phyloP scores from a whole-genome alignment of 1,140 invertebrate genomes.

The Andrena cerasifolii region DNA sequence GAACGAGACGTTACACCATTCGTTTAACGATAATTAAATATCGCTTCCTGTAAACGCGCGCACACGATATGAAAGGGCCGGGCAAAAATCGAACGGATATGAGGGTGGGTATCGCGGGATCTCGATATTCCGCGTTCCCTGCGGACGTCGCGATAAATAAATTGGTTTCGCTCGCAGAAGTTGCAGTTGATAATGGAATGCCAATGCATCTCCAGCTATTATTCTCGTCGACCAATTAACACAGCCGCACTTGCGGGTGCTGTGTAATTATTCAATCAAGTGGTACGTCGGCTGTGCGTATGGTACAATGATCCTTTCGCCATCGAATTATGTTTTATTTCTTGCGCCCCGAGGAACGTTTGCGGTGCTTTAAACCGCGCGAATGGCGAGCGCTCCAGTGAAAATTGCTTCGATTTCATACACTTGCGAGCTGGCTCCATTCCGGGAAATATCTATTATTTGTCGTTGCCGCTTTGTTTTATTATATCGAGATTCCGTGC shows the following conservation, averaged over 20 bases:
- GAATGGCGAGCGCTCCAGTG: background rate
- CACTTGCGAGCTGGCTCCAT: background rate
- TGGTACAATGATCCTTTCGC: slow-evolving; percentile 9
- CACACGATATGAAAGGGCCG: background rate
- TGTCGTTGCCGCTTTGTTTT: background rate
- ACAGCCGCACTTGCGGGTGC: slow-evolving; percentile 2
- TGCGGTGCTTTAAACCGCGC: background rate
- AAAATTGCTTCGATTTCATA: slow-evolving; percentile 1
- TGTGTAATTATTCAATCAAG: slow-evolving; percentile 31
- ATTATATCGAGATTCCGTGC: too few relatives aligned
- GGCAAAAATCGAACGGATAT: background rate
- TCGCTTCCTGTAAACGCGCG: background rate
- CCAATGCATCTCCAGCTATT: slow-evolving; percentile 16
- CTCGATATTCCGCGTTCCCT: background rate
- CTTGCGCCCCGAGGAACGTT: background rate
- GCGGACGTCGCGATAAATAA: slow-evolving; percentile 43
- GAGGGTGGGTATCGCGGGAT: background rate
- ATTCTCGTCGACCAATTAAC: slow-evolving; percentile 38
- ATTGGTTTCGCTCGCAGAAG: slow-evolving; percentile 35
- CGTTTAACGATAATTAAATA: background rate
- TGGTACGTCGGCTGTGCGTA: background rate
- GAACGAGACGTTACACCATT: background rate
- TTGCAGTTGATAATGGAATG: slow-evolving; percentile 43
- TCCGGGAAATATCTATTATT: background rate
- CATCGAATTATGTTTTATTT: background rate